Evolutionary conservation across 2,797 vertebrate genomes (phyloP).

Genomic region (Schizothorax lantsangensis): DNA sequence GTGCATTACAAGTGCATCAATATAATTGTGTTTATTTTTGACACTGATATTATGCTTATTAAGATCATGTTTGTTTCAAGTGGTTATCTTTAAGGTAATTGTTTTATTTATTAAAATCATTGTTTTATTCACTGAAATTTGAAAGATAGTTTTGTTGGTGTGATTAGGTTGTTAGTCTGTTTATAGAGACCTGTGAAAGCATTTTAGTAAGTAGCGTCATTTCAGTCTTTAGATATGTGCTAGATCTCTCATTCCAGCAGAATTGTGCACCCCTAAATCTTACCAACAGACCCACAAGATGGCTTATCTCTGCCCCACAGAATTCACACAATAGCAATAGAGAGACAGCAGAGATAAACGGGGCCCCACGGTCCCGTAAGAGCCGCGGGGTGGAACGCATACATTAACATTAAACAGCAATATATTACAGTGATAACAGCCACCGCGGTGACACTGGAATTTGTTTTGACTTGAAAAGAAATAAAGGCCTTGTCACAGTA

Average conservation of each 20-base stretch:
- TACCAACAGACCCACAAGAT: constrained; percentile 30
- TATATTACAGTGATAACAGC: constrained; percentile 49
- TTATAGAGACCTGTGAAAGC: constrained; percentile 4
- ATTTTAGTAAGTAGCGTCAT: constrained; percentile 27
- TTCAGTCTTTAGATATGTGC: constrained; percentile 35
- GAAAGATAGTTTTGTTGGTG: background rate
- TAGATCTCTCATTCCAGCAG: constrained; percentile 22
- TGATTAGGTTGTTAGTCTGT: background rate
- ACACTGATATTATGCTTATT: background rate
- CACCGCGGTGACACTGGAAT: constrained; percentile 17
- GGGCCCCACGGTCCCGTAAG: background rate
- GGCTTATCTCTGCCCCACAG: constrained; percentile 47
- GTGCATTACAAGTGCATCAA: background rate
- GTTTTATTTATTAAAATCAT: background rate
- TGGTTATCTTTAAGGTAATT: background rate
- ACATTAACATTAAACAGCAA: constrained; percentile 52
- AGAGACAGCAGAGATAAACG: constrained; percentile 30
- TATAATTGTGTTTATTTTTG: background rate
- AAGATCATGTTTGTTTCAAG: background rate
- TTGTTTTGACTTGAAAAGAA: constrained; percentile 48
- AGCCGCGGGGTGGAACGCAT: constrained; percentile 8
- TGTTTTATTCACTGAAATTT: background rate
- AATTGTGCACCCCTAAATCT: constrained; percentile 39
- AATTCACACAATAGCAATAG: constrained; percentile 38
- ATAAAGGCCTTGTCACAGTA: constrained; percentile 30